Conservation (phyloP, 1,140 invertebrate species). For the Drosophila gunungcola region DNA sequence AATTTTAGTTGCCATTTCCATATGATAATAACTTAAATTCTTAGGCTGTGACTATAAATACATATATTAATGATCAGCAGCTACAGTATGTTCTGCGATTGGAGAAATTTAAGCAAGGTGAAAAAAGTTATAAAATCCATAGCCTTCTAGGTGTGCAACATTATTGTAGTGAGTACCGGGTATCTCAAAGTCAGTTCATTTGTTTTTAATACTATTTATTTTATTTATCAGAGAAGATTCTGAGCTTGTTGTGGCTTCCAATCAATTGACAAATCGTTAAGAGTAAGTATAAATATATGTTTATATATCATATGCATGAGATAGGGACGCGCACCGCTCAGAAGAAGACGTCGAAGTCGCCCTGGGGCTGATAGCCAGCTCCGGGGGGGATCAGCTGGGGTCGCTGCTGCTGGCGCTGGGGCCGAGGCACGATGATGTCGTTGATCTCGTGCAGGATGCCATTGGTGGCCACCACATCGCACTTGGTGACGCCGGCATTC, state of each 20-base stretch:
- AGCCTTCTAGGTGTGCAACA: no score
- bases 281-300: conserved; percentile 75
- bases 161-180: no score
- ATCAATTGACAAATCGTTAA: conserved; percentile 68
- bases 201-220: conserved; percentile 53
- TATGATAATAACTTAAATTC: no score
- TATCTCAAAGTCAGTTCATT: not conserved
- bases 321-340: conserved; percentile 29
- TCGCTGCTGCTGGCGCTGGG: conserved; percentile 67
- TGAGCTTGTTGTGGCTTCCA: conserved; percentile 31
- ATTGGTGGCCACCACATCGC: conserved; percentile 87
- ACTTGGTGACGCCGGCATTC: conserved; percentile 86
- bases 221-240: conserved; percentile 52
- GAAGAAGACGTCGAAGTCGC: conserved; percentile 84
- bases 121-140: no score
- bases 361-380: conserved; percentile 54
- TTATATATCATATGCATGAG: conserved; percentile 52
- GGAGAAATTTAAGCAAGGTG: no score
- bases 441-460: conserved; percentile 88
- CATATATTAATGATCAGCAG: no score
- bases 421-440: conserved; percentile 83
- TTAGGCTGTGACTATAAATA: no score
- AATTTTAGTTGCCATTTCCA: no score
- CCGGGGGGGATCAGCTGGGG: conserved; percentile 48
- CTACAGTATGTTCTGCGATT: no score